These are phyloP conservation scores for Volucella bombylans DNA, from an alignment of 2,888 invertebrate genomes.

Conservation along the genomic window DNA sequence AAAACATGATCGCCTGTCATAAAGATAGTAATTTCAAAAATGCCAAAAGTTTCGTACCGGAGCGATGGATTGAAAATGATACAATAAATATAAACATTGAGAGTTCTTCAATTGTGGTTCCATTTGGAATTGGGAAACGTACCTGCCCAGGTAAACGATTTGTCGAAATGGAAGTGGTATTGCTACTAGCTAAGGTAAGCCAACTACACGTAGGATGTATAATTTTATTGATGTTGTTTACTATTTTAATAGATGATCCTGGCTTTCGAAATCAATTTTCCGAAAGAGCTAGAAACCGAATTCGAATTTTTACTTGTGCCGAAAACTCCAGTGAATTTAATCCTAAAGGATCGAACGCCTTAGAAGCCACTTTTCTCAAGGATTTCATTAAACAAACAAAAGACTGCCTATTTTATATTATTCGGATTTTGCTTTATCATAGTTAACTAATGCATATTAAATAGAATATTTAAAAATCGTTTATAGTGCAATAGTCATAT, in stretches of 20 bases:
- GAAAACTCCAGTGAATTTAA: conserved; percentile 88
- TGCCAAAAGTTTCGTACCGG: conserved; percentile 88
- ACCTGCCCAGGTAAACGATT: conserved; percentile 94
- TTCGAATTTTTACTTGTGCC: conserved; percentile 93
- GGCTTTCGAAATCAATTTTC: conserved; percentile 88
- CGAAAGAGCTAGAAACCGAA: conserved; percentile 87
- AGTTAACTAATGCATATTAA: too few relatives aligned
- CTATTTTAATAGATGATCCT: conserved; percentile 85
- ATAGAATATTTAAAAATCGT: too few relatives aligned
- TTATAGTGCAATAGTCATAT: too few relatives aligned
- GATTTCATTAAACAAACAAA: conserved; percentile 19
- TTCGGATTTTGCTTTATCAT: too few relatives aligned
- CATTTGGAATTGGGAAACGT: conserved; percentile 91
- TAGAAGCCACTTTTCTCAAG: conserved; percentile 59
- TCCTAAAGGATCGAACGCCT: conserved; percentile 85
- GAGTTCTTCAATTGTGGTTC: conserved; percentile 86
- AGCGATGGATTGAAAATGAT: conserved; percentile 87
- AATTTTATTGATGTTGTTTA: neutral
- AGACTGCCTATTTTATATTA: conserved; percentile 38
- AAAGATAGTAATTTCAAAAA: conserved; percentile 89
- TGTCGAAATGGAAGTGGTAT: conserved; percentile 89
- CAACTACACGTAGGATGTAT: neutral
- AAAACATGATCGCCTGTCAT: conserved; percentile 91
- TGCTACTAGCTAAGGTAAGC: conserved; percentile 88
- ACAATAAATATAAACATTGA: conserved; percentile 81